Evolutionary conservation across 2,797 vertebrate species (phyloP).

Genomic region (Enteromius anoplus): DNA sequence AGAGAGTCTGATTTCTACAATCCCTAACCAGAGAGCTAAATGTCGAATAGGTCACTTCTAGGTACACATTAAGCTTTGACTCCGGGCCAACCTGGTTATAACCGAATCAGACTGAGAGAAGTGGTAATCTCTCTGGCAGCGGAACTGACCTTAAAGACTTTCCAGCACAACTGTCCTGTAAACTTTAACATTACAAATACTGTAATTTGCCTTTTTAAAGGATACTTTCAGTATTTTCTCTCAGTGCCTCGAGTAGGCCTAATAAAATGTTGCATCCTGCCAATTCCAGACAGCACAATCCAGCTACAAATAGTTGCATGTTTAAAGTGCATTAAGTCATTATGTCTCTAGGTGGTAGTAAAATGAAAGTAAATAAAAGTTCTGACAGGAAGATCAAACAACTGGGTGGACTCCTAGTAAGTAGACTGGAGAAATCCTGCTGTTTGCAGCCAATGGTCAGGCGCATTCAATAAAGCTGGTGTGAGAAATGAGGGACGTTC

Average conservation of each 20-base stretch:
- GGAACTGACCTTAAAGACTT: background rate
- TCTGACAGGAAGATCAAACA: background rate
- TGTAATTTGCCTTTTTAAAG: background rate
- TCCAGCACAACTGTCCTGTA: background rate
- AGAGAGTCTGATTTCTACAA: background rate
- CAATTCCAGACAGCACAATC: background rate
- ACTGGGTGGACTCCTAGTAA: background rate
- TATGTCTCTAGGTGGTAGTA: background rate
- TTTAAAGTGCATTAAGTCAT: background rate
- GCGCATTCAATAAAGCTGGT: background rate
- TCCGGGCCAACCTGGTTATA: background rate
- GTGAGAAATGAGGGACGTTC: background rate
- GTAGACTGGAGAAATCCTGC: background rate
- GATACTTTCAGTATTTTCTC: background rate
- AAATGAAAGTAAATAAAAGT: background rate
- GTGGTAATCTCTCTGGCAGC: background rate
- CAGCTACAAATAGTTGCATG: background rate
- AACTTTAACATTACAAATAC: background rate
- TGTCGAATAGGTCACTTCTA: slow-evolving; percentile 7
- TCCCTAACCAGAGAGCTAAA: background rate
- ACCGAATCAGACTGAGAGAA: background rate
- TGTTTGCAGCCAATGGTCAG: background rate
- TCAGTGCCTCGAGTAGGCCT: background rate
- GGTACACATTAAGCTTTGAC: slow-evolving; percentile 5
- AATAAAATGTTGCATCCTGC: background rate